phyloP scores from a whole-genome alignment of 2,797 vertebrate genomes.

The Clarias pachynema region DNA sequence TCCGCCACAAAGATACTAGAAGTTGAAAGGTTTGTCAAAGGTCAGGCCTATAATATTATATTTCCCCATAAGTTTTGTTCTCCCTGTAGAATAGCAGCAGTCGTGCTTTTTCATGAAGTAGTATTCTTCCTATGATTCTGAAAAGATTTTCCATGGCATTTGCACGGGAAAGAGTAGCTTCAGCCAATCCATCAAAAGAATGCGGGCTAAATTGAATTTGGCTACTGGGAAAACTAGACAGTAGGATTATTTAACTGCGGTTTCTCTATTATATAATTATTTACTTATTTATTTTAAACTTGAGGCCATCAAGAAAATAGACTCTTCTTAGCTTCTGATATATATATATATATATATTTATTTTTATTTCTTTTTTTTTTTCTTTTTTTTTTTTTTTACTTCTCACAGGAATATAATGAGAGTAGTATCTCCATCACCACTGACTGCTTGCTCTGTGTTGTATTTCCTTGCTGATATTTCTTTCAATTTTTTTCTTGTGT shows the following conservation, averaged over 20 bases:
- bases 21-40: neutral
- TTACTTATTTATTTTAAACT: conserved; percentile 47
- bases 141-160: conserved; percentile 60
- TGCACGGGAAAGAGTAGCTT: conserved; percentile 58
- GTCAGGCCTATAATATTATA: conserved; percentile 10
- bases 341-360: neutral
- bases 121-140: conserved; percentile 41
- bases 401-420: conserved; percentile 3
- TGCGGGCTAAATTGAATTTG: conserved; percentile 55
- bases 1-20: neutral
- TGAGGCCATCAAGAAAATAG: conserved; percentile 23
- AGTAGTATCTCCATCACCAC: neutral
- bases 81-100: conserved; percentile 33
- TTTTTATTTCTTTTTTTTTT: no score
- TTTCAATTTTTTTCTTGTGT: conserved; percentile 10
- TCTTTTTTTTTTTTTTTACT: no score
- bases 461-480: conserved; percentile 13
- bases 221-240: conserved; percentile 51
- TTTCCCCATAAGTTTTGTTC: conserved; percentile 28
- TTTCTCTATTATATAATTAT: conserved; percentile 53
- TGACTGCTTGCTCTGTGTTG: conserved; percentile 10
- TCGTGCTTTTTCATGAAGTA: conserved; percentile 32
- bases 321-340: conserved; percentile 4
- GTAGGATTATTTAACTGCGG: conserved; percentile 53
- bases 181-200: conserved; percentile 58